A percentile compares a stretch with the other conserved stretches of the same genome.
phyloP scores from a whole-genome alignment of 2,113 vertebrate genomes.

The Tragulus kanchil region DNA sequence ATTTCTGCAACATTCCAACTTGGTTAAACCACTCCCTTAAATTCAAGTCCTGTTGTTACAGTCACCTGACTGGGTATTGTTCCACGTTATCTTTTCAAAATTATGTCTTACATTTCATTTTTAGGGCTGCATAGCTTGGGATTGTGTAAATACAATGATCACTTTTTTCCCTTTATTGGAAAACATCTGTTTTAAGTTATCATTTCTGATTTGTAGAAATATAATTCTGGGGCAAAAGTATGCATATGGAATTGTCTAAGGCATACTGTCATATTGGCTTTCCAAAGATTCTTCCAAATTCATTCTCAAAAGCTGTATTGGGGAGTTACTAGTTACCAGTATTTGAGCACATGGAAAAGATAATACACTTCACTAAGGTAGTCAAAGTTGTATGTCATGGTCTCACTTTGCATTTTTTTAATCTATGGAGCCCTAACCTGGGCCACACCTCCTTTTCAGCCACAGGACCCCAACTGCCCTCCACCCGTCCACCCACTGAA shows the following conservation, averaged over 20 bases:
- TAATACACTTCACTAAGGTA: not conserved
- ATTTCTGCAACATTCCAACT: no score
- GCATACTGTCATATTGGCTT: not conserved
- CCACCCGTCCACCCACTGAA: not conserved
- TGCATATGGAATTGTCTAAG: not conserved
- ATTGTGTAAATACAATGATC: not conserved
- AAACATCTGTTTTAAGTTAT: not conserved
- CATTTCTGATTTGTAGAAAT: not conserved
- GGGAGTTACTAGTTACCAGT: not conserved
- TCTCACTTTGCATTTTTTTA: not conserved
- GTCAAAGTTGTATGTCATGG: not conserved
- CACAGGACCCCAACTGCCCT: not conserved
- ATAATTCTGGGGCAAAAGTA: not conserved
- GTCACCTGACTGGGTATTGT: not conserved
- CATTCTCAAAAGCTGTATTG: not conserved
- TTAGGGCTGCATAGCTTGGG: not conserved
- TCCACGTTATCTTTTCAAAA: not conserved
- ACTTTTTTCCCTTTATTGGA: not conserved
- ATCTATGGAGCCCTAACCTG: not conserved
- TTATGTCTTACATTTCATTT: no score
- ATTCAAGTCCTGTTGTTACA: not conserved
- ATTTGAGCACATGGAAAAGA: not conserved
- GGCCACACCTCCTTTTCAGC: not conserved
- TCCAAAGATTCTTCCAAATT: not conserved
- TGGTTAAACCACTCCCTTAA: not conserved